Evolutionary conservation across 2,888 invertebrate genomes (phyloP), one percentile per base, ranked within the genome.

Genomic region (Catocala fraxini): DNA sequence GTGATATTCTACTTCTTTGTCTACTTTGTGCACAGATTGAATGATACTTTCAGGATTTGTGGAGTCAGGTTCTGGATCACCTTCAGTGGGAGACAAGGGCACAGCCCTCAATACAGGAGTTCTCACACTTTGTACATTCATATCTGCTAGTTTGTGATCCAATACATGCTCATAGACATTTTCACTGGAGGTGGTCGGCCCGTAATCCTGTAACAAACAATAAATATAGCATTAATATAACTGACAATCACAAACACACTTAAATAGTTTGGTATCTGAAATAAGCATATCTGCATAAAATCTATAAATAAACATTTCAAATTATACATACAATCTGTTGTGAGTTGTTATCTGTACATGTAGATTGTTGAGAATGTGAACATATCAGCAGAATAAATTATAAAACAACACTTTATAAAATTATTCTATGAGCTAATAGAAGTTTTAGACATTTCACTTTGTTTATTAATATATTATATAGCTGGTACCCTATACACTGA

Each of bases 111-210:
- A 81, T 65, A 93, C 90, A 72, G 92, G 93, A 80, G 93, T 89
- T 82, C 93, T 89, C 73, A 92, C 89, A 83, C 90, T 92, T 74
- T 90, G 87, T 78, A 91, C 79, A 86, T 90, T 93, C 93, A 94
- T 94, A 82, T 91, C 89, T 81, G 87, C 88, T 93, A 94, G 80
- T 93, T 92, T 90, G 80, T 90, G 89, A 82, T 92, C 94, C 91
- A 91, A 87, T 78, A 90, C 87, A 86, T 89, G 89, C 74, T 89
- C 89, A 87, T 88, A 92, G 66, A 91, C 88, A 86, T 89, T 91
- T 89, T 93, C 92, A 93, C 87, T 92, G 94, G 94, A 85, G 94
- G 94, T 87, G 94, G 94, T 83, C 93, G 94, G 92, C 94, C 94
- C 92, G 89, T 92, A 93, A 92, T 90, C 89, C 94, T 94, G 82